phyloP scores from a whole-genome alignment of 2,797 vertebrate genomes.

The Platalea minor region DNA sequence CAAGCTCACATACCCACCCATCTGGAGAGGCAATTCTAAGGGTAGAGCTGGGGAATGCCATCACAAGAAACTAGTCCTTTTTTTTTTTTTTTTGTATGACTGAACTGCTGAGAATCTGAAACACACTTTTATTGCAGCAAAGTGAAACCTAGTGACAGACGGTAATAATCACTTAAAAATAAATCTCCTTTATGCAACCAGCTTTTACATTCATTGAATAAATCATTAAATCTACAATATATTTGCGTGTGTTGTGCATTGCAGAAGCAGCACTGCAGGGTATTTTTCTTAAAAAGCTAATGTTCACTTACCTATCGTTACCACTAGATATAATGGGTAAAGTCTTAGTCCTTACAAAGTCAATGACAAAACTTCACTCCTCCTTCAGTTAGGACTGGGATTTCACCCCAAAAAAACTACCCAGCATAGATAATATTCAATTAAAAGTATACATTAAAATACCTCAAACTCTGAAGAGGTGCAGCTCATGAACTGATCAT shows the following conservation, averaged over 20 bases:
- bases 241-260: neutral
- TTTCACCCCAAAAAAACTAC: neutral
- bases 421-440: neutral
- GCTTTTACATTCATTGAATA: slow-evolving; percentile 40
- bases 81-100: neutral
- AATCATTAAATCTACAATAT: slow-evolving; percentile 18
- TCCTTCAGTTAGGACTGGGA: neutral
- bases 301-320: neutral
- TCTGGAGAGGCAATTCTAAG: neutral
- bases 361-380: neutral
- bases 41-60: neutral
- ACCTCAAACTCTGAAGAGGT: neutral
- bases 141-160: slow-evolving; percentile 60
- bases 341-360: neutral
- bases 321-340: neutral
- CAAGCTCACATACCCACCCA: neutral
- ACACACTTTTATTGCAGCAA: slow-evolving; percentile 29
- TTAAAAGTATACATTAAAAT: neutral
- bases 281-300: neutral
- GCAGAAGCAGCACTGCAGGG: neutral
- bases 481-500: neutral
- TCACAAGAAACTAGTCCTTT: neutral
- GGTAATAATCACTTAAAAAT: slow-evolving; percentile 56
- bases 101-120: slow-evolving; percentile 36
- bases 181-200: slow-evolving; percentile 49